Conservation (phyloP, 1,140 invertebrate genomes). For the Halictus rubicundus region DNA sequence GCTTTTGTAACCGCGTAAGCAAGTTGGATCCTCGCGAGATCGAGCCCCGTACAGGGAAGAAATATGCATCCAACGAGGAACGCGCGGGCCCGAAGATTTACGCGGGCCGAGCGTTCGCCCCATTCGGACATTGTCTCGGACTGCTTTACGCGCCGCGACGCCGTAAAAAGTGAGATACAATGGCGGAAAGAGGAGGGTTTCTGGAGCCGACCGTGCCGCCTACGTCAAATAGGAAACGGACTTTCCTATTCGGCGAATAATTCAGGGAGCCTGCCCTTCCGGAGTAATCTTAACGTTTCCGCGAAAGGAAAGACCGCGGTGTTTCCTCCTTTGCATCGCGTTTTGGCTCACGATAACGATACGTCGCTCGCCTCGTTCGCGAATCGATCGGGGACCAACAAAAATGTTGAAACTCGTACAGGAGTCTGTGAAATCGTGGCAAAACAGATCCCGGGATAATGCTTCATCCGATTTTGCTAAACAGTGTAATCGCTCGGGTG, state of each 20-base stretch:
- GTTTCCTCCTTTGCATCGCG: no score
- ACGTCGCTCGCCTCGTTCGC: no score
- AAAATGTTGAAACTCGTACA: no score
- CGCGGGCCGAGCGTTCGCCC: not conserved
- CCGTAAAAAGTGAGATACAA: conserved; percentile 28
- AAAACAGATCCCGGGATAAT: no score
- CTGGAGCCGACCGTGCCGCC: not conserved
- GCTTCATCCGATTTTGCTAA: no score
- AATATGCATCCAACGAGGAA: conserved; percentile 24
- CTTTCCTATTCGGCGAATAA: not conserved
- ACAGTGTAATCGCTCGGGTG: no score
- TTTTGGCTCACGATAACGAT: no score
- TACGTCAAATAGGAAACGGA: not conserved
- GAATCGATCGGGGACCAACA: no score
- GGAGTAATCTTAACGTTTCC: no score
- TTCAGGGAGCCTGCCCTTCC: not conserved
- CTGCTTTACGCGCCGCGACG: conserved; percentile 9
- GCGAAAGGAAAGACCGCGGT: no score
- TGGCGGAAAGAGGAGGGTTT: not conserved
- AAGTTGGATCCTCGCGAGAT: conserved; percentile 15
- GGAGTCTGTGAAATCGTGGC: no score
- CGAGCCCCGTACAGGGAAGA: conserved; percentile 19
- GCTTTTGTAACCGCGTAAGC: conserved; percentile 23
- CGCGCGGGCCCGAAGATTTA: conserved; percentile 25
- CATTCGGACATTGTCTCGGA: conserved; percentile 25